Percentiles rank a stretch among this genome's conserved stretches.
phyloP scores from a whole-genome alignment of 2,888 invertebrate species.

The Himalopsyche japonica region DNA sequence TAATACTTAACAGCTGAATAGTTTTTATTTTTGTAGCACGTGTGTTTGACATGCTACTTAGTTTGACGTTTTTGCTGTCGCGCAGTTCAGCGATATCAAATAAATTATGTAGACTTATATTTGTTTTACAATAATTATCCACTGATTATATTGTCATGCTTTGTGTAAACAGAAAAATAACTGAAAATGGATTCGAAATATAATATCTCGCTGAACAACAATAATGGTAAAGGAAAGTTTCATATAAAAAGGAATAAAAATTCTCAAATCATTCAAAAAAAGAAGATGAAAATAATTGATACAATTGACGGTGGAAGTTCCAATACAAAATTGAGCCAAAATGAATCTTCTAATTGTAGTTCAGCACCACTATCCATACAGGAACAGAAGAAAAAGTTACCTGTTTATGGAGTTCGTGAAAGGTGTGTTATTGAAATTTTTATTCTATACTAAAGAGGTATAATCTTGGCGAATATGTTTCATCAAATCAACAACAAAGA shows the following conservation, averaged over 20 bases:
- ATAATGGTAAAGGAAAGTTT: conserved; percentile 19
- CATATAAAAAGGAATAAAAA: conserved; percentile 14
- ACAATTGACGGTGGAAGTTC: conserved; percentile 6
- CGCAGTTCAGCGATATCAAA: neutral
- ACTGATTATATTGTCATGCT: neutral
- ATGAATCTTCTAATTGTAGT: neutral
- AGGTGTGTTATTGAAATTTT: conserved; percentile 46
- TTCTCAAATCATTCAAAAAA: neutral
- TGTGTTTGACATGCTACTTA: neutral
- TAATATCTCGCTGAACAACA: conserved; percentile 19
- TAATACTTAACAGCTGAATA: neutral
- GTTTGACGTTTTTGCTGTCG: neutral
- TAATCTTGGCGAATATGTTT: too few relatives aligned
- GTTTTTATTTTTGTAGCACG: neutral
- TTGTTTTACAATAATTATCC: neutral
- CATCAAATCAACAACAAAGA: too few relatives aligned
- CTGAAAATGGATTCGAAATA: conserved; percentile 39
- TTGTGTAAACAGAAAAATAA: neutral
- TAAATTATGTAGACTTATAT: neutral
- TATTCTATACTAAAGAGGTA: neutral
- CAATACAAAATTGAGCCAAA: neutral
- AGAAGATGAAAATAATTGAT: conserved; percentile 27
- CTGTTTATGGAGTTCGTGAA: conserved; percentile 59
- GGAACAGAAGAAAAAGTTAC: conserved; percentile 56
- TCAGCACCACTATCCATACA: conserved; percentile 37